phyloP scores from a whole-genome alignment of 2,888 invertebrate genomes.

The Ectemnius continuus region DNA sequence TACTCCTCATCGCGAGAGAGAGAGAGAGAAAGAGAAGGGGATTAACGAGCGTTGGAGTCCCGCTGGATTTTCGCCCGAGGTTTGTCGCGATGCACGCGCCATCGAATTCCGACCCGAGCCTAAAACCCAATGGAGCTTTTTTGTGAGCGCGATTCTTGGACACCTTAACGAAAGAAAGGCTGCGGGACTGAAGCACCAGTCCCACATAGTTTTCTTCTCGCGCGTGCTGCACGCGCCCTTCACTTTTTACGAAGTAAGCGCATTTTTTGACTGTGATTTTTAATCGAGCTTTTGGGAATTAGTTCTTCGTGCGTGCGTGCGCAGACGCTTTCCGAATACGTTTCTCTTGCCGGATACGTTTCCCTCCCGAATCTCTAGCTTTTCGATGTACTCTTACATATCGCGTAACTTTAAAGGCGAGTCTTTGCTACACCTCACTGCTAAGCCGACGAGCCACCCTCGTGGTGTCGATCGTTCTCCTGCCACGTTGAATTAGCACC shows the following conservation, averaged over 20 bases:
- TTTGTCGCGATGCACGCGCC: conserved; percentile 15
- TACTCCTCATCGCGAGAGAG: no score
- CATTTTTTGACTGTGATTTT: conserved; percentile 50
- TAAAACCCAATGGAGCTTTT: conserved; percentile 47
- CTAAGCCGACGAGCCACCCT: neutral
- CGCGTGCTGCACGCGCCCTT: conserved; percentile 10
- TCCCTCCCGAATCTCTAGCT: neutral
- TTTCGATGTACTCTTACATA: conserved; percentile 11
- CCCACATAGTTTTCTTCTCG: conserved; percentile 13
- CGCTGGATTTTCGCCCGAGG: neutral
- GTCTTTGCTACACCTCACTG: neutral
- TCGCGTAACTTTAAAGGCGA: conserved; percentile 4
- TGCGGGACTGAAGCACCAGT: conserved; percentile 2
- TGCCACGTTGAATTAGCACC: neutral
- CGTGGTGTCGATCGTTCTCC: neutral
- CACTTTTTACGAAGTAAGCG: conserved; percentile 28
- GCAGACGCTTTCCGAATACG: conserved; percentile 30
- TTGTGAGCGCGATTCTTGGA: conserved; percentile 39
- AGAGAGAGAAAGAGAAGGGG: no score
- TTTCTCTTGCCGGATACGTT: neutral
- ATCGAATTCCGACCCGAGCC: conserved; percentile 29
- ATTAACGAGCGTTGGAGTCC: neutral
- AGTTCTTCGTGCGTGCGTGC: conserved; percentile 27
- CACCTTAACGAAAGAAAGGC: conserved; percentile 3
- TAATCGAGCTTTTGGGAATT: conserved; percentile 45